Evolutionary conservation across 2,888 invertebrate genomes (phyloP), one percentile per base, ranked within the genome.

Genomic region (Tetramorium bicarinatum): DNA sequence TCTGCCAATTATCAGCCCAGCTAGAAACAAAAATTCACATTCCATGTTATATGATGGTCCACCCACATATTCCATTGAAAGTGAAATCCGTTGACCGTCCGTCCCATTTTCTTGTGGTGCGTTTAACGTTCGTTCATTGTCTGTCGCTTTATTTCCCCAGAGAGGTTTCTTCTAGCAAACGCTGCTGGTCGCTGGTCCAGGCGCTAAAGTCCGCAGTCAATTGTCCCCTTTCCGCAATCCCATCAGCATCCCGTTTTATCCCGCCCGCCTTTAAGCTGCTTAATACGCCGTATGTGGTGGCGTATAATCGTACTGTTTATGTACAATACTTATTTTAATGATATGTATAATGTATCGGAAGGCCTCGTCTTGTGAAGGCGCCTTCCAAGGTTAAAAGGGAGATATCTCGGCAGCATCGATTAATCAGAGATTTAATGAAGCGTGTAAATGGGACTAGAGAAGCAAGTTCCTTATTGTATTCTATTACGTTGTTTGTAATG

Each of bases 251-350:
- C 76, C 59, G 62, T 62, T 54, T 67, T 76, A 77, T 85, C 62
- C 71, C 85, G 34, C 67, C 82, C 77, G 85, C 66, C 41, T 86
- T 82, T 86, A 90, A 90, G 85, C 87, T 77, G 84, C 79, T 79
- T 86, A 87, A 81, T 84, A 89, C 71, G 83, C 84, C 79, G 81
- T 49, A 86, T 89, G 87, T 84, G 90, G 88, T 86, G 88, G 87
- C 76, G 66, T 71, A 85, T 92, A 91, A 88, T 91, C 89, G 87
- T 91, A 91, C 91, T 89, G 91, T 91, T 91, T 84, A n/a, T 81
- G 84, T 81, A 88, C 66, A 89, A 91, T 64, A 86, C 76, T 89
- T 44, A 71, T 77, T 87, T 89, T 88, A 88, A 84, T 89, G 44
- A 9, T 18, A 38, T 13, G 13, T 8, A 79, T 59, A 34, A 38